Percentiles rank a stretch among this genome's conserved stretches.
phyloP scores from a whole-genome alignment of 1,140 invertebrate genomes.

The Drosophila takahashii region DNA sequence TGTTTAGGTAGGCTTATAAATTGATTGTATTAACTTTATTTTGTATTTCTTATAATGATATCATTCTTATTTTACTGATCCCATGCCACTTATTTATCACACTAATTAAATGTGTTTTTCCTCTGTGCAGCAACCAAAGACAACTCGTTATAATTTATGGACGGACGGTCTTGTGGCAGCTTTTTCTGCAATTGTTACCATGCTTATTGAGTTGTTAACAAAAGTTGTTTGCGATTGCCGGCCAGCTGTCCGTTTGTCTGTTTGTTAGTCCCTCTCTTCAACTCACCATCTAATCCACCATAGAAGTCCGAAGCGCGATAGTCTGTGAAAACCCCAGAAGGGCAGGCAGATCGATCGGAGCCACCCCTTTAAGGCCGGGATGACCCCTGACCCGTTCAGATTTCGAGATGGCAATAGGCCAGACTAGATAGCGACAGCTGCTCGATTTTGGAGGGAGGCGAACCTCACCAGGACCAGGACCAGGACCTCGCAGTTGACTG shows the following conservation, averaged over 20 bases:
- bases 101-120: background rate
- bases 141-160: conserved; percentile 52
- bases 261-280: conserved; percentile 13
- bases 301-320: conserved; percentile 49
- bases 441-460: conserved; percentile 8
- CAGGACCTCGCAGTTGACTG: conserved; percentile 71
- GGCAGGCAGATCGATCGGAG: conserved; percentile 53
- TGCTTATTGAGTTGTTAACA: conserved; percentile 64
- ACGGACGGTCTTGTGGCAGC: conserved; percentile 30
- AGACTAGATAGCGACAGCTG: conserved; percentile 77
- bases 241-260: conserved; percentile 4
- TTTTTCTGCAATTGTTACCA: conserved; percentile 50
- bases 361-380: conserved; percentile 25
- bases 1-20: too few relatives aligned
- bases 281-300: conserved; percentile 20
- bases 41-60: too few relatives aligned
- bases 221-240: conserved; percentile 42
- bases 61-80: too few relatives aligned
- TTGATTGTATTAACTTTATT: too few relatives aligned
- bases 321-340: conserved; percentile 69
- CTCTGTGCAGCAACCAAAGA: conserved; percentile 2
- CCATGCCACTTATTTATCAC: background rate
- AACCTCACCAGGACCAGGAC: too few relatives aligned
- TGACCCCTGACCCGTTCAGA: conserved; percentile 60
- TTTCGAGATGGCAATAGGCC: conserved; percentile 52